These are phyloP conservation scores for Atractosteus spatula DNA, from an alignment of 2,113 vertebrate species.

Conservation along the genomic window DNA sequence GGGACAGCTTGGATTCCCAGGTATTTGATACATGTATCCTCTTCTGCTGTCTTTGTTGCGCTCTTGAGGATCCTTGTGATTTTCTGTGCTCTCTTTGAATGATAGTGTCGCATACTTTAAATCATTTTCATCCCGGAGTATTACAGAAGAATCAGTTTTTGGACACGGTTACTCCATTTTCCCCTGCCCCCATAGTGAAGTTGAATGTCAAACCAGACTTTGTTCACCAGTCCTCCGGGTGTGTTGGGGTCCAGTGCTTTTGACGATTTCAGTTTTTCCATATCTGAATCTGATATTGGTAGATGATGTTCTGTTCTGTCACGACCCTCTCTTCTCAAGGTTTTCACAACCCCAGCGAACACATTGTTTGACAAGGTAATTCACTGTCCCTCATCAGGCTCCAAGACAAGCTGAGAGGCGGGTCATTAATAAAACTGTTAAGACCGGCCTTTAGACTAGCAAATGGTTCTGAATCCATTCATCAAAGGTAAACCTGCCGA, in stretches of 20 bases:
- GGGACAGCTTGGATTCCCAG: too few relatives aligned
- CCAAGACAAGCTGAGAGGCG: conserved; percentile 13
- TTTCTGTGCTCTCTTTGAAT: background rate
- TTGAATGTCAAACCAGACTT: conserved; percentile 29
- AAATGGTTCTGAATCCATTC: too few relatives aligned
- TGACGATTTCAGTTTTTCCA: conserved; percentile 9
- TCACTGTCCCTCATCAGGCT: conserved; percentile 1
- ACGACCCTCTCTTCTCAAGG: background rate
- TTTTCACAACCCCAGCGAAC: conserved; percentile 15
- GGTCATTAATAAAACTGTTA: conserved; percentile 17
- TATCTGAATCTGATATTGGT: conserved; percentile 10
- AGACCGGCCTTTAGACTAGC: conserved; percentile 13
- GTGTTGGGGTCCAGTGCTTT: conserved; percentile 8
- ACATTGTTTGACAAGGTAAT: conserved; percentile 1
- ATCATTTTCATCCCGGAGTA: background rate
- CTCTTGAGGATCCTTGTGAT: too few relatives aligned
- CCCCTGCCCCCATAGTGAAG: conserved; percentile 10
- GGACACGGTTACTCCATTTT: conserved; percentile 11
- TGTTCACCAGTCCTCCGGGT: conserved; percentile 12
- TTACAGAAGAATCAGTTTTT: conserved; percentile 17
- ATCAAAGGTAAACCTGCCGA: too few relatives aligned
- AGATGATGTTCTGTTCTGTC: conserved; percentile 9
- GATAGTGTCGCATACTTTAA: conserved; percentile 11
- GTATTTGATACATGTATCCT: too few relatives aligned
- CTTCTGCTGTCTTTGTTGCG: too few relatives aligned